Percentiles rank a stretch among this genome's conserved stretches.
These are phyloP conservation scores for Thelaira solivaga DNA, from an alignment of 2,888 invertebrate genomes.

Conservation along the genomic window DNA sequence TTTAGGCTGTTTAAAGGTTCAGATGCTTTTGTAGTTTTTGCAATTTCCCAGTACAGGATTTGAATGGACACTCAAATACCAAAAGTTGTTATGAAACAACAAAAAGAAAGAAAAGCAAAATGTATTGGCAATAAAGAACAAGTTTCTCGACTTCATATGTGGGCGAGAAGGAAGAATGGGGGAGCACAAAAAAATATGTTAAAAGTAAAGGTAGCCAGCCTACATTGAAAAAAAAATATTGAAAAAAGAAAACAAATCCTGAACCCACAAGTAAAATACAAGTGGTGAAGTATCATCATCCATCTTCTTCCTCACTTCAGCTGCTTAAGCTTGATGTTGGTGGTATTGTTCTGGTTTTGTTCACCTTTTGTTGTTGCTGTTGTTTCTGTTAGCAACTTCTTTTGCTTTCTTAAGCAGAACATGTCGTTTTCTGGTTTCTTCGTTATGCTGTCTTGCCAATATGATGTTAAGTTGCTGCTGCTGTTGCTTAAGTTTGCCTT, in stretches of 20 bases:
- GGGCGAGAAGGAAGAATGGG: background rate
- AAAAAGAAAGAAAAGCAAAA: conserved; percentile 8
- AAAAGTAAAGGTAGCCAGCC: conserved; percentile 8
- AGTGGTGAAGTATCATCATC: conserved; percentile 32
- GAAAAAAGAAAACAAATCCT: too few species aligned
- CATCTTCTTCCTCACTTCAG: conserved; percentile 17
- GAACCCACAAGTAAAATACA: conserved; percentile 48
- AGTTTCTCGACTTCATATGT: conserved; percentile 9
- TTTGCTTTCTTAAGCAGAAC: background rate
- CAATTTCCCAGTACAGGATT: conserved; percentile 19
- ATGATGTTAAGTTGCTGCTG: background rate
- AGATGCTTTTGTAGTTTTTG: conserved; percentile 11
- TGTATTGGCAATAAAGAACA: too few species aligned
- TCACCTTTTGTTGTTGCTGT: too few species aligned
- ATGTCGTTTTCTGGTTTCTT: background rate
- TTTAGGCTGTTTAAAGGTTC: background rate
- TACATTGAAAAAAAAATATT: too few species aligned
- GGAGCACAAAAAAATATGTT: background rate
- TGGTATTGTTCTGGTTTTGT: conserved; percentile 26
- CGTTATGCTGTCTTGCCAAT: background rate
- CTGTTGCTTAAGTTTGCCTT: background rate
- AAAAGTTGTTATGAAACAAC: background rate
- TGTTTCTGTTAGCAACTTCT: background rate
- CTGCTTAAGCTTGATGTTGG: background rate
- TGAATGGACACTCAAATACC: conserved; percentile 19